Evolutionary conservation across 1,140 invertebrate species (phyloP), one percentile per base, ranked within the genome.

Genomic region (Chlorops oryzae): DNA sequence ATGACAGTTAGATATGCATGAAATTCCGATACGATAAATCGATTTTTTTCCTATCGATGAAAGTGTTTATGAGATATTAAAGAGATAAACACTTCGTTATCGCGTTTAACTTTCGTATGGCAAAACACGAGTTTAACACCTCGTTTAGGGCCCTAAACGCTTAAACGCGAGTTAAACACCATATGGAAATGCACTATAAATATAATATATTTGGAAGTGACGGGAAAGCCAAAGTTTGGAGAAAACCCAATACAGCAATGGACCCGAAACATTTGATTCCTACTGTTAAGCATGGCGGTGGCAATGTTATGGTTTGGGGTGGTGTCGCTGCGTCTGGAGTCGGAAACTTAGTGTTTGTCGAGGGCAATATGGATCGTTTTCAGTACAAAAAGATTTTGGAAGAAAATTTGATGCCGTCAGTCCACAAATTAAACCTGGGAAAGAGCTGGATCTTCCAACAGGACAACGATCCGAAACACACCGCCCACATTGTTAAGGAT

Each of bases 281-380:
- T 18, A 72, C 73, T 7, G 61, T 74, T 12, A 74, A 74, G 55
- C 62, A 72, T 51, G 61, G 65, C 43, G 60, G 62, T 17, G 62
- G 62, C 22, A 47, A 25, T 40, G 40, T 63, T 3, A 66, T 73
- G 62, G 58, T 70, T 9, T 72, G 67, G 67, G 69, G 61, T 12
- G 59, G 46, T 42, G 59, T 73, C 47, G 47, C 54, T n/a, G 41
- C 47, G 0, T 23, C 27, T 42, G 64, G 60, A 13, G 58, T 68
- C 4, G 61, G 61, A 9, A 49, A 51, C n/a, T 27, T 73, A 20
- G 40, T 40, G 10, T 50, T 58, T 42, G 52, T 71, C 25, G 47
- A 58, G 21, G 53, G 51, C 18, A 56, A 25, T 24, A 52, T 58
- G 54, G 44, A 58, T 44, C 48, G 25, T 4, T 24, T 17, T 27